A percentile compares a stretch with the other conserved stretches of the same genome.
Evolutionary conservation across 2,888 invertebrate genomes (phyloP).

Genomic region (Mycalesis mineus): DNA sequence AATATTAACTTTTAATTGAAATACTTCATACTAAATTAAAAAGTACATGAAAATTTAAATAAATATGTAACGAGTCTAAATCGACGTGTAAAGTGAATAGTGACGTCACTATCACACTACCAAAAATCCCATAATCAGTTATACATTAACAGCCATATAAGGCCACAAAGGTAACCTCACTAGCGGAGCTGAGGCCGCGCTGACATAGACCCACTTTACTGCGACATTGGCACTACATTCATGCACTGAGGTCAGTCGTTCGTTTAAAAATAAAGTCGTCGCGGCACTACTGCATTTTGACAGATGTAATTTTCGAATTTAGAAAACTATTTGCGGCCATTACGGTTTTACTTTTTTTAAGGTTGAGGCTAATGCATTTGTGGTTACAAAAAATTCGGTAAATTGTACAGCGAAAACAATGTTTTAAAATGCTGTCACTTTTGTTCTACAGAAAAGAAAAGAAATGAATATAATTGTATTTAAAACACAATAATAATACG

Average conservation of each 20-base stretch:
- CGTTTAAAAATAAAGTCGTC: conserved; percentile 67
- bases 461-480: too few relatives aligned
- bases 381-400: not conserved
- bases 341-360: conserved; percentile 2
- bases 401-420: not conserved
- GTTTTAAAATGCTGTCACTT: too few relatives aligned
- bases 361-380: not conserved
- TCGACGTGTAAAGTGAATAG: too few relatives aligned
- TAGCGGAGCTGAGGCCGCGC: conserved; percentile 54
- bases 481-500: too few relatives aligned
- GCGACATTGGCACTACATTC: conserved; percentile 78
- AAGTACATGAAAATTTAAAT: too few relatives aligned
- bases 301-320: conserved; percentile 38
- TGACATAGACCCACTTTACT: conserved; percentile 76
- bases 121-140: conserved; percentile 33
- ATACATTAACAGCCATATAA: conserved; percentile 40
- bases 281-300: conserved; percentile 49
- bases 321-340: conserved; percentile 11
- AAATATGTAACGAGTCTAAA: too few relatives aligned
- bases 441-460: too few relatives aligned
- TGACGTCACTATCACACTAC: conserved; percentile 7
- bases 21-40: too few relatives aligned
- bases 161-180: conserved; percentile 38
- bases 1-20: too few relatives aligned
- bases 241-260: conserved; percentile 68